Base-by-base conservation (phyloP, 2,888 invertebrate genomes). In the Cosmia trapezina region DNA sequence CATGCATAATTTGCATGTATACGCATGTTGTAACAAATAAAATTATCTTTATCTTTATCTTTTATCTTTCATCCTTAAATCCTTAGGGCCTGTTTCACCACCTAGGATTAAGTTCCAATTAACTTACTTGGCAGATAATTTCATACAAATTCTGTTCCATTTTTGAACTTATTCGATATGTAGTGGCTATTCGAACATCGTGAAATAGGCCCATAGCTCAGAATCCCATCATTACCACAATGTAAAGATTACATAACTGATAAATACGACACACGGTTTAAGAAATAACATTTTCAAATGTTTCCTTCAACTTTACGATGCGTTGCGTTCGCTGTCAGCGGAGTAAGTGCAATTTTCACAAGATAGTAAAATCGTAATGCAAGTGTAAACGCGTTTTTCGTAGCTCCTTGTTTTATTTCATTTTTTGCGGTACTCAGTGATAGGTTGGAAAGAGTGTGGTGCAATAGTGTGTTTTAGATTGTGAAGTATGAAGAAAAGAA, bases 261-360 rank as follows among this genome's bases (percentile, higher is more conserved):
- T 37, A 61, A 28, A 54, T 65, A 68, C 22, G 28, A 37, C 6
- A 74, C 61, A 65, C 43, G 59, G 11, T 47, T 60, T 14, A 53
- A 37, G 6, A 41, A 51, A 54, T 28, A 54, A 49, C 41, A 45
- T 74, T 69, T 81, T 73, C 71, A 65, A 54, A 70, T 60, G 63
- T 76, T 75, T 73, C 62, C 68, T 49, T 41, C 14, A 57, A 45
- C 14, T 82, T 84, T 85, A 84, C 75, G 81, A 81, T 51, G 63
- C n/a, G 54, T 69, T 60, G 62, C 68, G 59, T 45, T 63, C 4
- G 57, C 54, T 68, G 73, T 51, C 81, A 70, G 22, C 51, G n/a
- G 7, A 19, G 62, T 69, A 80, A 83, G 56, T 63, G 73, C 65
- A 76, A 69, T 71, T 73, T 83, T 76, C 83, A 70, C 82, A 73